Evolutionary conservation across 1,140 invertebrate genomes (phyloP).

Genomic region (Tenebrio molitor): DNA sequence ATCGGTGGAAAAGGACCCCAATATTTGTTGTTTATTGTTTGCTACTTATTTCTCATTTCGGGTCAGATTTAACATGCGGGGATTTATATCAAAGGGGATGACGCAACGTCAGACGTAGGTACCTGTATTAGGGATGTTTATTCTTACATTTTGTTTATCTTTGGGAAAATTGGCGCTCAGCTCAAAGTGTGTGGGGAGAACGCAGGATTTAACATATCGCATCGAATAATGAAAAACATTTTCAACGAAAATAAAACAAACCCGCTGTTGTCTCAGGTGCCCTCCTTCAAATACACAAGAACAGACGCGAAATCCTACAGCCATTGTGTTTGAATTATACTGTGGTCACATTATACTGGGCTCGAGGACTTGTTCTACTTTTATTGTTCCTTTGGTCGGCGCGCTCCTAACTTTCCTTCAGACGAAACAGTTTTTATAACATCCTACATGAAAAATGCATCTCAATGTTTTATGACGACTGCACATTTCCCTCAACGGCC

Average conservation of each 20-base stretch:
- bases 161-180: background rate
- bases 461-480: constrained; percentile 15
- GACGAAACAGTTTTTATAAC: constrained; percentile 26
- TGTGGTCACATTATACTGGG: constrained; percentile 35
- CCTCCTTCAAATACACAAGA: constrained; percentile 7
- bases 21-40: constrained; percentile 41
- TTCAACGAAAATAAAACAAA: constrained; percentile 20
- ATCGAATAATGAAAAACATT: constrained; percentile 29
- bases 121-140: constrained; percentile 19
- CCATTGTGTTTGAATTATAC: constrained; percentile 26
- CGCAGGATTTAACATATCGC: constrained; percentile 20
- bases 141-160: background rate
- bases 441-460: constrained; percentile 36
- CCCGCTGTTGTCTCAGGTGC: constrained; percentile 26
- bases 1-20: constrained; percentile 23
- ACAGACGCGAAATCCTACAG: background rate
- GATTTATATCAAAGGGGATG: constrained; percentile 9
- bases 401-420: background rate
- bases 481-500: no score
- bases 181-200: no score
- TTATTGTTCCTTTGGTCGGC: constrained; percentile 5
- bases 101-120: constrained; percentile 6
- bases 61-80: constrained; percentile 28
- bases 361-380: constrained; percentile 12
- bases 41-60: constrained; percentile 34